Evolutionary conservation across 2,888 invertebrate genomes (phyloP), one percentile per base, ranked within the genome.

Genomic region (Lithophane socia): DNA sequence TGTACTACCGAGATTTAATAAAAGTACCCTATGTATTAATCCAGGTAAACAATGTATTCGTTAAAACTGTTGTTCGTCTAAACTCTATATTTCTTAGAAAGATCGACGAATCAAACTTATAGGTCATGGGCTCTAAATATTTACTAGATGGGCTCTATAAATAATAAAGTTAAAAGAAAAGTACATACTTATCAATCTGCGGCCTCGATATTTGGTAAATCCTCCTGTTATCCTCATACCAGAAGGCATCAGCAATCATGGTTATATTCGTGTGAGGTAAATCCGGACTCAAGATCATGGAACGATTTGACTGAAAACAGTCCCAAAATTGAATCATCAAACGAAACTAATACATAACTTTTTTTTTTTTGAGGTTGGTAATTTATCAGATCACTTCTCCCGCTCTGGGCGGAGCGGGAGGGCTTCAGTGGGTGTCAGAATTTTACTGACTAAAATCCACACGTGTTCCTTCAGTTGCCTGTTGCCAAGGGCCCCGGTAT

Each of bases 141-240:
- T 29, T 29, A 29, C 29, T 29, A 29, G 29, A 60, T 37, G 3
- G 3, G 8, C 18, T 24, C 0, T 29, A 29, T 29, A 29, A 29
- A 1, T 29, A 29, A 29, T 29, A 29, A 29, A 29, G 29, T 29
- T 29, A 1, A 58, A 56, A 29, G 4, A 16, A 79, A 60, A 60
- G 12, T 42, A 86, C 94, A 88, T 90, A 95, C 95, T 92, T 95
- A 85, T 92, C 94, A 80, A 96, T 94, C 42, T 94, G 93, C 2
- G 96, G 96, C 12, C 96, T 88, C 1, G 93, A 88, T 85, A 96
- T 94, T 87, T 95, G 96, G 86, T 96, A 97, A 69, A 94, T 91
- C 60, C 97, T 91, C 68, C 97, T 95, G 69, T 97, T 97, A 86
- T 97, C 97, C 90, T 97, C 97, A 74, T 97, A 95, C 97, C 97